Evolutionary conservation across 2,888 invertebrate species (phyloP).

Genomic region (Lydus trimaculatus): DNA sequence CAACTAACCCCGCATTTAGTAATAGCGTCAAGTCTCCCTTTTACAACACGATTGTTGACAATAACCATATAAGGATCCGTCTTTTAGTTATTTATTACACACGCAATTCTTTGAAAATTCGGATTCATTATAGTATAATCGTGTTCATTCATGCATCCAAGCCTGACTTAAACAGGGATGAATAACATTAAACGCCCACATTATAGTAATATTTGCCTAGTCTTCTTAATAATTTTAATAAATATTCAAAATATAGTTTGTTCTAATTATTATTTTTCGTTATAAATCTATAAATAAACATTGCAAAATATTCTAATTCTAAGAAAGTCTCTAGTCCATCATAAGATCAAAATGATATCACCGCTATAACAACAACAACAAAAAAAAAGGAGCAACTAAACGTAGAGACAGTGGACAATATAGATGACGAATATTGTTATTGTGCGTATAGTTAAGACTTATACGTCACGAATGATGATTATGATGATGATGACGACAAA

Average conservation of each 20-base stretch:
- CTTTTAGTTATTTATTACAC: not conserved
- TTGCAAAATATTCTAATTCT: not conserved
- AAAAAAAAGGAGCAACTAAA: not conserved
- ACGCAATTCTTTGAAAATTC: not conserved
- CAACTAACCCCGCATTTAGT: no score
- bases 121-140: not conserved
- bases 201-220: not conserved
- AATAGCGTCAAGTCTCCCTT: no score
- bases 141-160: not conserved
- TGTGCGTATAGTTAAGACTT: not conserved
- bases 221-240: not conserved
- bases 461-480: not conserved
- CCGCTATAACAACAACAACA: not conserved
- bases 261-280: not conserved
- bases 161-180: not conserved
- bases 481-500: not conserved
- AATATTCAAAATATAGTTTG: not conserved
- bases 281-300: constrained; percentile 3
- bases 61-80: not conserved
- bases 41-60: not conserved
- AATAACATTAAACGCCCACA: not conserved
- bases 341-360: constrained; percentile 4
- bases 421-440: not conserved
- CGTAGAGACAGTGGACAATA: not conserved
- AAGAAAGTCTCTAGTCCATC: not conserved